A percentile compares a stretch with the other conserved stretches of the same genome.
Conservation (phyloP, 2,888 invertebrate species). For the Hedychridium roseum region DNA sequence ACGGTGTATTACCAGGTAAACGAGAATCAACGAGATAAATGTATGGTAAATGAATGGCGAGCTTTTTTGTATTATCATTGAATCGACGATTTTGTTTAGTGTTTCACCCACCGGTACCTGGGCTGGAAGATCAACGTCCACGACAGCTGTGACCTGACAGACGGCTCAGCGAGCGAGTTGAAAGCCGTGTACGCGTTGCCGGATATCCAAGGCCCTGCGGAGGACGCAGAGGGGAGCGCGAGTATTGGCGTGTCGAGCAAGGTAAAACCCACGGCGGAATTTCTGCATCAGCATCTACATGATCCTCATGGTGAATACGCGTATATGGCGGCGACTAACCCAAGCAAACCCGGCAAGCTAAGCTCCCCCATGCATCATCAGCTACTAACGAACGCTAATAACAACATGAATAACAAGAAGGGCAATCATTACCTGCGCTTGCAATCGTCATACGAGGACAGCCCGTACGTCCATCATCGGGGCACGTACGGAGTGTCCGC, state of each 20-base stretch:
- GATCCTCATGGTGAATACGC: slow-evolving; percentile 41
- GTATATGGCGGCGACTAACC: slow-evolving; percentile 40
- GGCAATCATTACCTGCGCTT: slow-evolving; percentile 46
- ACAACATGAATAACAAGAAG: too few species aligned
- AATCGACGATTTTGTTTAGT: slow-evolving; percentile 67
- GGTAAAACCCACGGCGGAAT: slow-evolving; percentile 59
- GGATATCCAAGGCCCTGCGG: slow-evolving; percentile 41
- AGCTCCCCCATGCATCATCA: slow-evolving; percentile 34
- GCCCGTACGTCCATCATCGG: slow-evolving; percentile 14
- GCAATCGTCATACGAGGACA: slow-evolving; percentile 35
- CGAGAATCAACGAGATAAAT: too few species aligned
- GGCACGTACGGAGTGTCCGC: neutral
- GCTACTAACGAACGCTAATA: slow-evolving; percentile 43
- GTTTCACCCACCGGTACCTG: slow-evolving; percentile 90
- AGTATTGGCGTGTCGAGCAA: slow-evolving; percentile 55
- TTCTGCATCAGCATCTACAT: slow-evolving; percentile 49
- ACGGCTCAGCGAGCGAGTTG: slow-evolving; percentile 66
- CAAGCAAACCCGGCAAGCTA: slow-evolving; percentile 34
- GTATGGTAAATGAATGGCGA: slow-evolving; percentile 3
- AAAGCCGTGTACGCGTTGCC: slow-evolving; percentile 67
- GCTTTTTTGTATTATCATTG: neutral
- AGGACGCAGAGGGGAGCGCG: slow-evolving; percentile 50
- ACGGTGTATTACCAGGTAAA: slow-evolving; percentile 90
- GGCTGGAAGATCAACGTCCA: slow-evolving; percentile 95
- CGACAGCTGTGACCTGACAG: slow-evolving; percentile 76